phyloP scores from a whole-genome alignment of 2,888 invertebrate genomes.

The Rhingia campestris region DNA sequence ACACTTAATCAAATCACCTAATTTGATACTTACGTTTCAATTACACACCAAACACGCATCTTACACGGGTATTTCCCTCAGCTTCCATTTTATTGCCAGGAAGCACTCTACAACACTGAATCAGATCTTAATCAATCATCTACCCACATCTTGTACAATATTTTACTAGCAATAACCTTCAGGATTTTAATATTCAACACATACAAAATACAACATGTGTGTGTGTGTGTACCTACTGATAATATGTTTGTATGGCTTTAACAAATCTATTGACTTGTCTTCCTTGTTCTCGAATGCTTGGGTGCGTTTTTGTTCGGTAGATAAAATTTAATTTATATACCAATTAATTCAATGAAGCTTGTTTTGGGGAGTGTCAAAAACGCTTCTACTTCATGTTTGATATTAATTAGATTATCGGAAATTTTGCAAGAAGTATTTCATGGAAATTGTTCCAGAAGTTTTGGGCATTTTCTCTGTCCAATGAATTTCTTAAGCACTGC shows the following conservation, averaged over 20 bases:
- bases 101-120: neutral
- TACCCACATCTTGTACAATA: constrained; percentile 11
- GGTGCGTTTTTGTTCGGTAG: neutral
- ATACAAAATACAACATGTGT: neutral
- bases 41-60: too few species aligned
- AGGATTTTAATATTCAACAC: constrained; percentile 6
- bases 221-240: neutral
- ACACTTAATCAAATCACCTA: too few species aligned
- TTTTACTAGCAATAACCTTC: constrained; percentile 5
- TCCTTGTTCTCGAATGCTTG: too few species aligned
- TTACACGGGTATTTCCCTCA: too few species aligned
- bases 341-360: constrained; percentile 4
- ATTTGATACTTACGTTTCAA: too few species aligned
- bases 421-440: neutral
- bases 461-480: neutral
- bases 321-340: neutral
- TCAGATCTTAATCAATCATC: constrained; percentile 9
- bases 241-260: neutral
- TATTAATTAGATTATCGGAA: constrained; percentile 11
- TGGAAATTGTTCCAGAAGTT: neutral
- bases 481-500: neutral
- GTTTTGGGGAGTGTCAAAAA: neutral
- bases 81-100: too few species aligned
- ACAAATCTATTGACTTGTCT: neutral
- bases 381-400: constrained; percentile 1